A percentile compares a stretch with the other conserved stretches of the same genome.
Conservation (phyloP, 2,888 invertebrate genomes). For the Coleophora deauratella region DNA sequence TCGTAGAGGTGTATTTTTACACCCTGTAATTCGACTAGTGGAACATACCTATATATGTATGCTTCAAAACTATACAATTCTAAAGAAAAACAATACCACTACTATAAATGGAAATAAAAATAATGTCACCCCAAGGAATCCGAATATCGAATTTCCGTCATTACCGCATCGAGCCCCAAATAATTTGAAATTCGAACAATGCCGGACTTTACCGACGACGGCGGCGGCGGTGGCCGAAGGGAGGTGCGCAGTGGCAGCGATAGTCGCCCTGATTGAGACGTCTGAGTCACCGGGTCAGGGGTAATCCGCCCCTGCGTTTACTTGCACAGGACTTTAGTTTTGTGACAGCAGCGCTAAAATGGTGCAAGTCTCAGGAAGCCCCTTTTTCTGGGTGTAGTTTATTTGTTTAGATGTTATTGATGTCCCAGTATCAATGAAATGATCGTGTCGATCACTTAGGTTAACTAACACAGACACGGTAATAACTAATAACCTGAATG, state of each 20-base stretch:
- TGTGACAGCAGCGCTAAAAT: slow-evolving; percentile 22
- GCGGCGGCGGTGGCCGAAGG: slow-evolving; percentile 28
- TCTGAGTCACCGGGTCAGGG: slow-evolving; percentile 63
- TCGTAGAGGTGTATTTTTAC: too few relatives aligned
- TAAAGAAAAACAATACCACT: slow-evolving; percentile 8
- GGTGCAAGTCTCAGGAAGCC: slow-evolving; percentile 4
- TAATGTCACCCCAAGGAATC: background rate
- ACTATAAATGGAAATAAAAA: background rate
- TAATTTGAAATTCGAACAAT: background rate
- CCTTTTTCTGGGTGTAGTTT: too few relatives aligned
- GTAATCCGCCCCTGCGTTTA: slow-evolving; percentile 46
- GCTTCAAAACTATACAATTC: slow-evolving; percentile 17
- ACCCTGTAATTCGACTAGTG: too few relatives aligned
- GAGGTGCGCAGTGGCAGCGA: slow-evolving; percentile 17
- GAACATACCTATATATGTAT: too few relatives aligned
- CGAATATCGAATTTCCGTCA: slow-evolving; percentile 2
- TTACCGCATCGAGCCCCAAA: background rate
- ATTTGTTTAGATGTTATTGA: too few relatives aligned
- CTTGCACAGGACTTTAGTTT: slow-evolving; percentile 14
- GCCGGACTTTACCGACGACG: slow-evolving; percentile 15
- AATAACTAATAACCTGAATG: too few relatives aligned
- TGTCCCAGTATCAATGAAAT: too few relatives aligned
- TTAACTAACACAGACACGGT: too few relatives aligned
- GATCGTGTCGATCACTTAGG: too few relatives aligned
- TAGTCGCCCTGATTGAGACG: slow-evolving; percentile 47